Evolutionary conservation across 1,140 invertebrate species (phyloP), one percentile per base, ranked within the genome.

Genomic region (Hypsibius dujardini): DNA sequence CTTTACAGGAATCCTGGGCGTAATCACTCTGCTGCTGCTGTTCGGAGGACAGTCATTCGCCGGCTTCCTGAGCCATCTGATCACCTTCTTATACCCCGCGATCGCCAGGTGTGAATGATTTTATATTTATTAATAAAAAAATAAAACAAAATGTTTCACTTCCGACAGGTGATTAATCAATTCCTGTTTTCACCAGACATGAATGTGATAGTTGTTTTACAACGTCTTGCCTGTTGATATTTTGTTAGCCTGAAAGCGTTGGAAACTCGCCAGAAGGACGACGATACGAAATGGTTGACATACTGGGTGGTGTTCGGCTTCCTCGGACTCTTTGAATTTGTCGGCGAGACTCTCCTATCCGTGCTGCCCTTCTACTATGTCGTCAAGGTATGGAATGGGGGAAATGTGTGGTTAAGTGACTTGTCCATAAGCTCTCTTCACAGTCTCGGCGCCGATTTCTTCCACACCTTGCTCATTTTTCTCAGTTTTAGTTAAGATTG

Each of bases 261-360:
- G 47, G 86, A 88, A 78, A 83, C 82, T 2, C 72, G 73, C 46
- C 74, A 76, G 59, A 85, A 85, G 75, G 83, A 85, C 70, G 86
- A 87, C 82, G 95, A 99, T 80, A 96, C 93, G 1, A 95, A 95
- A 82, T 99, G 95, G 95, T 82, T 98, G 46, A 98, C 91, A 2
- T 99, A 98, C 78, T 98, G 94, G 95, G 92, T 95, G 1, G 91
- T 96, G 0, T 98, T 91, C 82, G 90, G 92, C 47, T 81, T 88
- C 47, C 94, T 98, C 79, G 89, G 89, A 14, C 83, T 96, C 47
- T 77, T 92, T 50, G 96, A 99, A 81, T 42, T 14, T 42, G 12
- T 67, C 42, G 62, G 62, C 12, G 62, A 67, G 42, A 14, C 3
- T 42, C 3, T 67, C 12, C 62, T 67, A 3, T 14, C 7, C 42